Evolutionary conservation across 2,888 invertebrate species (phyloP), one percentile per base, ranked within the genome.

Genomic region (Stenoptilia bipunctidactyla): DNA sequence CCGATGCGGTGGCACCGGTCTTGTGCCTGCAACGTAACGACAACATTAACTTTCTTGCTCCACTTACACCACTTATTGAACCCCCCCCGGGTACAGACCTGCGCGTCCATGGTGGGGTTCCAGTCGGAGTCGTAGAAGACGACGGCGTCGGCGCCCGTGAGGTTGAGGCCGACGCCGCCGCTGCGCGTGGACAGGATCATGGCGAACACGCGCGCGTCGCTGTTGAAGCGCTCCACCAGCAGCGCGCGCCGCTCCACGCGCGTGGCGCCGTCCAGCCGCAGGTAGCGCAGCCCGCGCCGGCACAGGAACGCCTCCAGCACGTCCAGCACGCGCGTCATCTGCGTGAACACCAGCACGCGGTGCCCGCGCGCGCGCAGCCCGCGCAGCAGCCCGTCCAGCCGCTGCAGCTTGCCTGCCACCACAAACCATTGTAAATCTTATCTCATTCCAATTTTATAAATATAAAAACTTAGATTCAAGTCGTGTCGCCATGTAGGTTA

Each of bases 51-150:
- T n/a, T n/a, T n/a, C n/a, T n/a, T n/a, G n/a, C n/a, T n/a, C n/a
- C n/a, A n/a, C n/a, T n/a, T n/a, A n/a, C n/a, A n/a, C n/a, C n/a
- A n/a, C n/a, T n/a, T n/a, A n/a, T n/a, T n/a, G n/a, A n/a, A n/a
- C n/a, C n/a, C n/a, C n/a, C n/a, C n/a, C n/a, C n/a, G n/a, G n/a
- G n/a, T n/a, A n/a, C n/a, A n/a, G n/a, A n/a, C n/a, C 63, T 80
- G 80, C 45, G 98, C 98, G 85, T 99, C 99, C 98, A 99, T 98
- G 3, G 98, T 98, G 38, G 98, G 98, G 87, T 98, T 98, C 98
- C 98, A 98, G 83, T 98, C 98, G 46, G 97, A 97, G 85, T 99
- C 99, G 77, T 99, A 99, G 86, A 99, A 99, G 69, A 99, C 93
- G 52, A 99, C 98, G 55, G 97, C 96, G 84, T 99, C 99, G 35